Conservation (phyloP, 2,797 vertebrate species). For the Simalia tracyae region DNA sequence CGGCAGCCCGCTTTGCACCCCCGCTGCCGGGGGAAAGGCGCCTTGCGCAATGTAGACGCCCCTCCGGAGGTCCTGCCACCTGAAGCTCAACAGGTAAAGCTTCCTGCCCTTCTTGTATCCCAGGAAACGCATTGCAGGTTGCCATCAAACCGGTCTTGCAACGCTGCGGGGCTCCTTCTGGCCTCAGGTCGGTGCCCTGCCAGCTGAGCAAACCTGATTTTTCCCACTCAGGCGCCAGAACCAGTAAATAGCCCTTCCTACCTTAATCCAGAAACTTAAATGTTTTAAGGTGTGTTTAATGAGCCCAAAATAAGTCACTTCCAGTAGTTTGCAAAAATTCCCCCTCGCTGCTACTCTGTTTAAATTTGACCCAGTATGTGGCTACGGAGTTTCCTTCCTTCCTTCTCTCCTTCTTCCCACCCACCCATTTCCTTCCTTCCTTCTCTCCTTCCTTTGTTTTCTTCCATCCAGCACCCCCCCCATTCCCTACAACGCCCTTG, state of each 20-base stretch:
- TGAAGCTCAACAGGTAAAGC: not conserved
- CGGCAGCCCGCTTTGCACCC: not conserved
- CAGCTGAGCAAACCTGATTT: too few relatives aligned
- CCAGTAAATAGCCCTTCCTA: not conserved
- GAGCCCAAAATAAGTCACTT: not conserved
- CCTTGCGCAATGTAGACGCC: accelerated
- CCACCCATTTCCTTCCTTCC: not conserved
- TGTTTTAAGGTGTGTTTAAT: too few relatives aligned
- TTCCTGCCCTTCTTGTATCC: too few relatives aligned
- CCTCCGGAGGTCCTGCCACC: not conserved
- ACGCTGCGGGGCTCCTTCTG: not conserved
- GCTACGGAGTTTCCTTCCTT: not conserved
- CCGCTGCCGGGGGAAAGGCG: not conserved
- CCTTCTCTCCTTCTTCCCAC: not conserved
- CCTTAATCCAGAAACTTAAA: not conserved
- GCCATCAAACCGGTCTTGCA: not conserved
- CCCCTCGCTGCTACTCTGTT: not conserved
- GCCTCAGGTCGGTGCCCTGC: too few relatives aligned
- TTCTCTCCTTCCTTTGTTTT: not conserved
- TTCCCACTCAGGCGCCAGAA: too few relatives aligned
- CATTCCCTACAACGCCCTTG: too few relatives aligned
- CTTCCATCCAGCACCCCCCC: accelerated
- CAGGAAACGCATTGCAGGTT: not conserved
- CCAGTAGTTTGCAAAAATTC: not conserved
- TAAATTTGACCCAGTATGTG: not conserved